Conservation (phyloP, 1,140 invertebrate genomes). For the Heliothis virescens region DNA sequence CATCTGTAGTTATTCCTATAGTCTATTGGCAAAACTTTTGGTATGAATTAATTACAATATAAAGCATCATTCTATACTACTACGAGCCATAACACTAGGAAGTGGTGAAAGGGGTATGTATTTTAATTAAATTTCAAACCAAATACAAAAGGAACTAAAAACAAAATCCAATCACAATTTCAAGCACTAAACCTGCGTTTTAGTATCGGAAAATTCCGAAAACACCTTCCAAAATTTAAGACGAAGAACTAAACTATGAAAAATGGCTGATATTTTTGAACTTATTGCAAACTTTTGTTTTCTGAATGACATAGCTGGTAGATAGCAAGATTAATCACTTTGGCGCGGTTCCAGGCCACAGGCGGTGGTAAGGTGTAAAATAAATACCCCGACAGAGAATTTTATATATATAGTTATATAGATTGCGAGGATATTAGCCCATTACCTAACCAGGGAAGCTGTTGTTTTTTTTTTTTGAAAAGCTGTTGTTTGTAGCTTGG, state of each 20-base stretch:
- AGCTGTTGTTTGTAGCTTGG: background rate
- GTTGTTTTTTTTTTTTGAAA: background rate
- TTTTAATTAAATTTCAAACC: too few species aligned
- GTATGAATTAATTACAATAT: too few species aligned
- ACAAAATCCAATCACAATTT: background rate
- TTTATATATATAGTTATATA: background rate
- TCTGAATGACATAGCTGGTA: slow-evolving; percentile 32
- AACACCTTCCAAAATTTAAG: background rate
- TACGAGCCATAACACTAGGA: too few species aligned
- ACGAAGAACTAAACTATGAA: slow-evolving; percentile 21
- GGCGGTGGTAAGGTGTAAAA: slow-evolving; percentile 23
- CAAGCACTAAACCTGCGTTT: background rate
- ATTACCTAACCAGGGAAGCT: slow-evolving; percentile 13
- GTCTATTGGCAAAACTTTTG: too few species aligned
- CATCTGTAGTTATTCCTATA: too few species aligned
- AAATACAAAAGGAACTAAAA: background rate
- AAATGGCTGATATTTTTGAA: slow-evolving; percentile 32
- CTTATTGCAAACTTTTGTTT: slow-evolving; percentile 35
- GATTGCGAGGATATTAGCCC: slow-evolving; percentile 25
- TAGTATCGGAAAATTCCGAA: background rate
- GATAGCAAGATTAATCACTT: slow-evolving; percentile 36
- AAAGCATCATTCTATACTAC: too few species aligned
- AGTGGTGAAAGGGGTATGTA: too few species aligned
- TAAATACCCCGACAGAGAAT: slow-evolving; percentile 13
- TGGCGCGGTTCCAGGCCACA: slow-evolving; percentile 23